Evolutionary conservation across 2,797 vertebrate species (phyloP), one percentile per base, ranked within the genome.

Genomic region (Gymnoscopelus braueri): DNA sequence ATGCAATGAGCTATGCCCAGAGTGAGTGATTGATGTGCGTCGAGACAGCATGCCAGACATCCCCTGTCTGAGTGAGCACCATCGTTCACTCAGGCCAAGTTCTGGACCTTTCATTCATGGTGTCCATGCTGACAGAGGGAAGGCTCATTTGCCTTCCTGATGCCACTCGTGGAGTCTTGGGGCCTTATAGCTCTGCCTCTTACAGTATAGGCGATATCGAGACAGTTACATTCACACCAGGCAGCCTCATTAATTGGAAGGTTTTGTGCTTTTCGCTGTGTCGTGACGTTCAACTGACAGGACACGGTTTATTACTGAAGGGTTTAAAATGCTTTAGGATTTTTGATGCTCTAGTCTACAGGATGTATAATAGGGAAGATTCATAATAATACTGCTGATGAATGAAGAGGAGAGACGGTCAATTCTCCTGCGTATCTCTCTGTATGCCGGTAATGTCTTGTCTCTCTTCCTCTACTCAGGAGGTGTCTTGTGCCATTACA

Each of bases 101-200:
- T 19, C 10, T n/a, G 2, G 6, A 44, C 55, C 77, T 56, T 39
- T 67, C 55, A 65, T 69, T 67, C 55, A 65, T 68, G 70, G 49
- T 6, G 13, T 7, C 8, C 58, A 47, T 23, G 54, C 69, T 12
- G 47, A 62, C 57, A 75, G 23, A 73, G 57, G 58, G 49, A 47
- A 49, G 67, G 65, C 65, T 77, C 61, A 78, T 73, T 80, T 64
- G 60, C 63, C 58, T 62, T 54, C 32, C 69, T 68, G 69, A 62
- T 52, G 56, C 66, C 13, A 29, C 53, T 58, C 52, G 58, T 68
- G 74, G 60, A 68, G 39, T 72, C 67, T 65, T 58, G 1, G 44
- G 19, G 55, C 64, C 55, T 65, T 63, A 67, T 65, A 2, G 9
- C 39, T 10, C 39, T 44, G 39, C 39, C 68, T 75, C 24, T 47